phyloP scores from a whole-genome alignment of 2,113 vertebrate species.

The Apteryx mantelli region DNA sequence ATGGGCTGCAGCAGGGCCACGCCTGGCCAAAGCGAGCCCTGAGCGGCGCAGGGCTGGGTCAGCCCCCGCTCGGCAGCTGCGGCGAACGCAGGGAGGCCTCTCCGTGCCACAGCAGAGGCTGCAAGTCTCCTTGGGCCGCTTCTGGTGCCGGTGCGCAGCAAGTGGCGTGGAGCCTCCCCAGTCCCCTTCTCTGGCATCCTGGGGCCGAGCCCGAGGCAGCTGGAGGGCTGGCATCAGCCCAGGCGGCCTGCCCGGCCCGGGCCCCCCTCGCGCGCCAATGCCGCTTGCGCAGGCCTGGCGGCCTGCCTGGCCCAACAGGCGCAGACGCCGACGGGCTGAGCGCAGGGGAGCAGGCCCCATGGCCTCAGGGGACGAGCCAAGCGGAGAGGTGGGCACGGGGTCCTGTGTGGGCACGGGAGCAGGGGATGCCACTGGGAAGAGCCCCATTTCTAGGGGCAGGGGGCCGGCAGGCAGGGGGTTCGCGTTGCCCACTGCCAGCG shows the following conservation, averaged over 20 bases:
- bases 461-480: no score
- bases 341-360: background rate
- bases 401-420: no score
- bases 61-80: no score
- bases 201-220: background rate
- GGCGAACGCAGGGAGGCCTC: no score
- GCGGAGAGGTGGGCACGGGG: background rate
- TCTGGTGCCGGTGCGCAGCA: no score
- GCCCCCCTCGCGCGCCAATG: background rate
- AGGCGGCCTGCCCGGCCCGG: background rate
- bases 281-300: background rate
- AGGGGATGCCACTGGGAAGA: background rate
- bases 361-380: background rate
- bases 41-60: no score
- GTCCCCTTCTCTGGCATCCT: no score
- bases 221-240: background rate
- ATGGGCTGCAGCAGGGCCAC: no score
- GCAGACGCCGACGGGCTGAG: rapidly evolving
- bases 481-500: background rate
- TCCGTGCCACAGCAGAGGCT: no score
- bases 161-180: no score
- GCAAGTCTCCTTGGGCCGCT: no score
- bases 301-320: background rate
- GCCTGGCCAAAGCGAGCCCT: no score
- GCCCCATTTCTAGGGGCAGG: background rate